Percentiles rank a stretch among this genome's conserved stretches.
Conservation (phyloP, 2,113 vertebrate genomes). For the Coptodon bakossiorum region DNA sequence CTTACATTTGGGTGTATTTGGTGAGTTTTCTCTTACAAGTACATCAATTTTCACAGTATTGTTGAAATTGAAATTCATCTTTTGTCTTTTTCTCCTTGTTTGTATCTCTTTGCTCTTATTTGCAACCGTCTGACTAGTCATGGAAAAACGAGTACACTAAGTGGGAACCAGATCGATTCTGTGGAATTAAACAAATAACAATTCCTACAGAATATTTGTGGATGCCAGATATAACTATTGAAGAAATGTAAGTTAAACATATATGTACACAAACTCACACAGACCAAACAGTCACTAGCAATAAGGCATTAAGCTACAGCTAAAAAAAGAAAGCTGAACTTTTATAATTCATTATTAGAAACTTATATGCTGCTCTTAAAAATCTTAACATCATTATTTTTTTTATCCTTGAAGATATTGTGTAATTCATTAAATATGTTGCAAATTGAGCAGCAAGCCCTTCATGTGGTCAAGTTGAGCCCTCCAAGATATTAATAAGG, state of each 20-base stretch:
- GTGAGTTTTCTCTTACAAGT: constrained; percentile 4
- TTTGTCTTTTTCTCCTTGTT: not conserved
- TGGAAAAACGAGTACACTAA: constrained; percentile 16
- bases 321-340: not conserved
- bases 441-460: not conserved
- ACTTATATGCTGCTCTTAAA: not conserved
- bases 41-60: not conserved
- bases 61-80: not conserved
- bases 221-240: constrained; percentile 48
- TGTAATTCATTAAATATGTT: not conserved
- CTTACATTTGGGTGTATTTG: constrained; percentile 33
- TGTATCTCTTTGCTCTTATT: not conserved
- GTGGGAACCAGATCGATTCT: constrained; percentile 29
- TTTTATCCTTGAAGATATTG: not conserved
- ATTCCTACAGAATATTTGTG: constrained; percentile 33
- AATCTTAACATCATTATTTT: not conserved
- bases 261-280: not conserved
- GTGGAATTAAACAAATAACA: not conserved
- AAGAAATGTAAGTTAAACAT: constrained; percentile 32
- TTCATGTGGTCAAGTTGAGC: not conserved
- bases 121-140: not conserved
- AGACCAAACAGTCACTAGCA: not conserved
- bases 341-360: not conserved
- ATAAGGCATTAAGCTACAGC: not conserved
- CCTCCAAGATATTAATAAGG: not conserved